Percentiles rank a stretch among this genome's conserved stretches.
Evolutionary conservation across 2,888 invertebrate genomes (phyloP).

Genomic region (Brachynemurus nebulosus): DNA sequence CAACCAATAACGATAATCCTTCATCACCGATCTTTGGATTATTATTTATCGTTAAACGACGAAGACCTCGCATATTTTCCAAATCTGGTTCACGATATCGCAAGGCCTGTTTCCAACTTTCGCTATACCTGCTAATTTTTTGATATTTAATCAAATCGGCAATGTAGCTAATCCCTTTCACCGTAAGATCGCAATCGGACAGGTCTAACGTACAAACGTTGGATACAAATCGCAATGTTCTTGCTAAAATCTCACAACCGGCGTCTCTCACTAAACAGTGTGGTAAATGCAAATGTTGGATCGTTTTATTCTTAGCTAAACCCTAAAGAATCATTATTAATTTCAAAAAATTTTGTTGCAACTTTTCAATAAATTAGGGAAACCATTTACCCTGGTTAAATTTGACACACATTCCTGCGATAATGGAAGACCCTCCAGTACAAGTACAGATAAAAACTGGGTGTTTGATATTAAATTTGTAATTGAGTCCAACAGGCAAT

Average conservation of each 20-base stretch:
- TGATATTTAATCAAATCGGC: conserved; percentile 47
- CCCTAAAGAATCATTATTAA: conserved; percentile 30
- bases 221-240: conserved; percentile 48
- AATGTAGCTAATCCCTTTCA: conserved; percentile 46
- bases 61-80: conserved; percentile 58
- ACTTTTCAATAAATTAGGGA: not conserved
- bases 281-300: conserved; percentile 53
- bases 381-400: conserved; percentile 36
- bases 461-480: conserved; percentile 47
- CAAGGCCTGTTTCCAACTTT: conserved; percentile 68
- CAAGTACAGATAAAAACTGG: conserved; percentile 43
- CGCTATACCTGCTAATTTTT: conserved; percentile 42
- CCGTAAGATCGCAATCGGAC: conserved; percentile 50
- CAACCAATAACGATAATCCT: conserved; percentile 45
- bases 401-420: conserved; percentile 49
- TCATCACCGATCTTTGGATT: conserved; percentile 53
- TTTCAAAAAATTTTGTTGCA: conserved; percentile 3
- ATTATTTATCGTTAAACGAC: conserved; percentile 52
- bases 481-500: conserved; percentile 25
- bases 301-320: conserved; percentile 43
- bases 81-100: conserved; percentile 61
- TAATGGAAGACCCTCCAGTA: conserved; percentile 59
- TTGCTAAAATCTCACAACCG: conserved; percentile 57
- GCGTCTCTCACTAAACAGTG: conserved; percentile 55
- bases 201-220: conserved; percentile 55